Evolutionary conservation across 2,888 invertebrate species (phyloP), one percentile per base, ranked within the genome.

Genomic region (Acanthococcus lagerstroemiae): DNA sequence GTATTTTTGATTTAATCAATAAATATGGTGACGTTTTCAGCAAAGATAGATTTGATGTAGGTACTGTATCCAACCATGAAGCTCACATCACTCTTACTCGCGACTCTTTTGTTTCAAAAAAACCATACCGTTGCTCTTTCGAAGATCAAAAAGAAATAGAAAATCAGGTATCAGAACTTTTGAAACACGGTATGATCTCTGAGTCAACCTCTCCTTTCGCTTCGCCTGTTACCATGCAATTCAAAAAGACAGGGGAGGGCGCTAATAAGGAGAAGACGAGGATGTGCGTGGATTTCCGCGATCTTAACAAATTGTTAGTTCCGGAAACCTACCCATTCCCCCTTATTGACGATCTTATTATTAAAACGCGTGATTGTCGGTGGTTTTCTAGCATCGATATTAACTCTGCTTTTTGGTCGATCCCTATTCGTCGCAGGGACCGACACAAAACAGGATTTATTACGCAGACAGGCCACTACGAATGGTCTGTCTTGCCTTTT

Each of bases 351-450:
- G 61, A 61, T n/a, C n/a, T n/a, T n/a, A n/a, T n/a, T n/a, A n/a
- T n/a, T n/a, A n/a, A n/a, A n/a, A n/a, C n/a, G n/a, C 50, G 4
- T 61, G n/a, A 46, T 60, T 25, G 73, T 56, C 72, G 72, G 50
- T 74, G 68, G 69, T 75, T 73, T 65, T 67, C 73, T 19, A 73
- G 71, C 15, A 44, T 75, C 0, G 75, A 75, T 52, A 72, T 75
- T 60, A 75, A 75, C 67, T 74, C 74, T 7, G 75, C 74, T 27
- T 76, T 76, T 69, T 75, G 75, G 74, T 73, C 74, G 12, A 65
- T 65, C 9, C 56, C 56, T 9, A 37, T 37, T 37, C 37, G 37
- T 37, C n/a, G n/a, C n/a, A n/a, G n/a, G n/a, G n/a, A n/a, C n/a
- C n/a, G n/a, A 21, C n/a, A n/a, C n/a, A n/a, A n/a, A n/a, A n/a